Conservation (phyloP, 2,888 invertebrate genomes). For the Euspilapteryx auroguttella region DNA sequence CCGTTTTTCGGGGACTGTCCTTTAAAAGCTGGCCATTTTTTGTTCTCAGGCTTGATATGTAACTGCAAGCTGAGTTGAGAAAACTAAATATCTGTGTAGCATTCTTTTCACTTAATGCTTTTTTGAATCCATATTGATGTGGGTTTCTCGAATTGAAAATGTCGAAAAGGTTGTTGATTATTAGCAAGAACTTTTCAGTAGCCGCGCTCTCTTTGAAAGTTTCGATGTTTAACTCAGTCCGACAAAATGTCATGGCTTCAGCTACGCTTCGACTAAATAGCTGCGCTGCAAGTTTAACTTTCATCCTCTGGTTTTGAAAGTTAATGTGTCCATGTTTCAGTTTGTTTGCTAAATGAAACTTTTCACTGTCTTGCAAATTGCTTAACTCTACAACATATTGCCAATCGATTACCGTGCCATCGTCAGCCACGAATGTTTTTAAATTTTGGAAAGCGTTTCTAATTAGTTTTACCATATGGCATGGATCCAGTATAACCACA, state of each 20-base stretch:
- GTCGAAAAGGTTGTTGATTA: background rate
- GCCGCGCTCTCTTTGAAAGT: background rate
- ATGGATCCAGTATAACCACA: constrained; percentile 7
- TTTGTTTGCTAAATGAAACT: constrained; percentile 1
- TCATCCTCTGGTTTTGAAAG: constrained; percentile 1
- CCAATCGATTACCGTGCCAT: constrained; percentile 3
- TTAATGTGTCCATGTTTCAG: background rate
- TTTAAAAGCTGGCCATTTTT: too few relatives aligned
- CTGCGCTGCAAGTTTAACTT: constrained; percentile 7
- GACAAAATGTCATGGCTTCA: background rate
- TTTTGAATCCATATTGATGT: background rate
- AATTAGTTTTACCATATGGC: constrained; percentile 9
- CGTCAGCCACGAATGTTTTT: constrained; percentile 2
- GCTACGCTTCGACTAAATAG: constrained; percentile 6
- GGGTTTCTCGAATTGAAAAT: background rate
- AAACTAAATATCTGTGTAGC: too few relatives aligned
- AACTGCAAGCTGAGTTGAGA: too few relatives aligned
- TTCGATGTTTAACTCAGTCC: background rate
- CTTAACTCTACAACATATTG: background rate
- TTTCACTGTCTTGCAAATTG: background rate
- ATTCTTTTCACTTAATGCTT: too few relatives aligned
- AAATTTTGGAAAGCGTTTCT: constrained; percentile 8
- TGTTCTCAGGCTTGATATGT: background rate
- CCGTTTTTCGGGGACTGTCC: constrained; percentile 4
- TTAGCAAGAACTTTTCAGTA: background rate